phyloP scores from a whole-genome alignment of 2,797 vertebrate species.

The Eutrigla gurnardus region DNA sequence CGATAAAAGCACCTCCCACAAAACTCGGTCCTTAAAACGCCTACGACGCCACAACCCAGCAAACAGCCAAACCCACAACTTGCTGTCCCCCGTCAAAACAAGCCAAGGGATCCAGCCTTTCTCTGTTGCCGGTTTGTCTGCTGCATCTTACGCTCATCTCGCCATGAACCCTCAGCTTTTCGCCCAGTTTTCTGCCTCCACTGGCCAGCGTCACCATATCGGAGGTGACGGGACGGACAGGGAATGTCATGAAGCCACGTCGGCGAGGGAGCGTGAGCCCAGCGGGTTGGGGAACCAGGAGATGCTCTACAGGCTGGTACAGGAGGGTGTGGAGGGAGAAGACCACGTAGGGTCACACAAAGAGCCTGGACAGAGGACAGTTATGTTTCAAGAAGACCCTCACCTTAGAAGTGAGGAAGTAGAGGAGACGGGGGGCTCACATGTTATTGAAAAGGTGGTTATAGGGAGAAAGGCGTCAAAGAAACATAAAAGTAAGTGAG shows the following conservation, averaged over 20 bases:
- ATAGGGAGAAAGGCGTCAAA: conserved; percentile 55
- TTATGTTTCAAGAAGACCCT: conserved; percentile 29
- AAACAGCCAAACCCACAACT: conserved; percentile 79
- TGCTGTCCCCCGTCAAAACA: conserved; percentile 84
- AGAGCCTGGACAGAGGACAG: conserved; percentile 39
- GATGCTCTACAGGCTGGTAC: conserved; percentile 79
- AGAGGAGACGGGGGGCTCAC: conserved; percentile 28
- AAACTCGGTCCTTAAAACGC: conserved; percentile 80
- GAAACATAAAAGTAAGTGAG: conserved; percentile 63
- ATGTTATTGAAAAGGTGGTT: conserved; percentile 44
- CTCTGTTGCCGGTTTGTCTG: conserved; percentile 84
- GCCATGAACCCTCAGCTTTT: conserved; percentile 85
- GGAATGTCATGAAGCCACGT: conserved; percentile 79
- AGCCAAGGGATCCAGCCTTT: conserved; percentile 84
- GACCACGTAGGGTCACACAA: conserved; percentile 82
- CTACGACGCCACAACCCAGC: conserved; percentile 82
- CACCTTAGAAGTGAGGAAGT: conserved; percentile 29
- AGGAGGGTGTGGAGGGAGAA: conserved; percentile 84
- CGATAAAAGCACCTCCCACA: conserved; percentile 80
- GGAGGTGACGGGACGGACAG: conserved; percentile 81
- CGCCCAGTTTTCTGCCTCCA: conserved; percentile 79
- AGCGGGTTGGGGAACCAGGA: conserved; percentile 79
- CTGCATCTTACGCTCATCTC: conserved; percentile 85
- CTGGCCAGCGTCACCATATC: conserved; percentile 52
- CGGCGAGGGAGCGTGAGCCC: conserved; percentile 76